Evolutionary conservation across 2,113 vertebrate genomes (phyloP).

Genomic region (Myrmecobius fasciatus): DNA sequence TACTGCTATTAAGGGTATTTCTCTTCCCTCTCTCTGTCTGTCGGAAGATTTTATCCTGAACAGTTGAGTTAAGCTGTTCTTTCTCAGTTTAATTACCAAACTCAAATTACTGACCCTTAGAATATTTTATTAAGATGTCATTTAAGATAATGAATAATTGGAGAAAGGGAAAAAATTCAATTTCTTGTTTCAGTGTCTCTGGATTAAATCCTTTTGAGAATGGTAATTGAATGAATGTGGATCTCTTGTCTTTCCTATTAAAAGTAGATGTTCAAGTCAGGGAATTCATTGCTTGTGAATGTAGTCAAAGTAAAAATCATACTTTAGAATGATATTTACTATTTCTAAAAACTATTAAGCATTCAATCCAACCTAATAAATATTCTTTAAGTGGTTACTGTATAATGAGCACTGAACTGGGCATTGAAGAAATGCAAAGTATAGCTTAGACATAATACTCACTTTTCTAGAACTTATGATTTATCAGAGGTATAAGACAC

Average conservation of each 20-base stretch:
- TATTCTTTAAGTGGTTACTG: not conserved
- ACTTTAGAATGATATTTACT: not conserved
- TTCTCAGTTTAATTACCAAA: conserved; percentile 68
- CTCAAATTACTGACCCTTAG: conserved; percentile 46
- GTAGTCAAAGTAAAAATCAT: not conserved
- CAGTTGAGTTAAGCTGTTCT: conserved; percentile 33
- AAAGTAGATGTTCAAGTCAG: not conserved
- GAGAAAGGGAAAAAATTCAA: conserved; percentile 59
- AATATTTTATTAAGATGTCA: conserved; percentile 67
- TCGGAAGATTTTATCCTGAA: not conserved
- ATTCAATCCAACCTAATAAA: not conserved
- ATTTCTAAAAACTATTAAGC: not conserved
- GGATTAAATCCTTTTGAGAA: conserved; percentile 55
- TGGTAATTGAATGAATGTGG: not conserved
- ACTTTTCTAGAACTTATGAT: not conserved
- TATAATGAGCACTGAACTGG: not conserved
- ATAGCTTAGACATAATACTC: not conserved
- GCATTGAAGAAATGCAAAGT: not conserved
- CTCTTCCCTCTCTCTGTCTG: not conserved
- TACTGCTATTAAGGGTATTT: fast-evolving
- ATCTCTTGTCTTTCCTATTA: not conserved
- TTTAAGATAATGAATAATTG: conserved; percentile 46
- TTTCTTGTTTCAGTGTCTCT: conserved; percentile 74
- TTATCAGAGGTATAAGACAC: not conserved
- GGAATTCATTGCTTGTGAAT: conserved; percentile 1